Evolutionary conservation across 2,113 vertebrate genomes (phyloP).

Genomic region (Baryphthengus martii): DNA sequence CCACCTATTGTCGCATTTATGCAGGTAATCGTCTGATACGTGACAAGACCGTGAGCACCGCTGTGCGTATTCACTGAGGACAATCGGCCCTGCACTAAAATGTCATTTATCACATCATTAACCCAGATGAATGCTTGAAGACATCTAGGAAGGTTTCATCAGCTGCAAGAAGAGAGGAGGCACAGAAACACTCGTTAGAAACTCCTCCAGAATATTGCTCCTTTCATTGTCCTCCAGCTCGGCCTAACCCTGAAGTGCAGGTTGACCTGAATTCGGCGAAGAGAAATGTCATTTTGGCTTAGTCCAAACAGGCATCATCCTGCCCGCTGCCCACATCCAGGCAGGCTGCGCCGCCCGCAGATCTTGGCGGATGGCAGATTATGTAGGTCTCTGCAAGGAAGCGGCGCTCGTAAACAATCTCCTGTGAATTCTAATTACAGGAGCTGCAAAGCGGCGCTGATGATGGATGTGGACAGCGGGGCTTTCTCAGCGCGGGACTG

Average conservation of each 20-base stretch:
- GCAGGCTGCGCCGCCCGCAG: neutral
- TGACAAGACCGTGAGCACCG: neutral
- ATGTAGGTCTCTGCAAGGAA: neutral
- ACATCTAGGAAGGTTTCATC: neutral
- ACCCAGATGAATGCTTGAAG: neutral
- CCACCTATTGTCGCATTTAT: rapidly evolving
- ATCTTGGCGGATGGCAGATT: rapidly evolving
- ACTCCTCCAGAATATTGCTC: neutral
- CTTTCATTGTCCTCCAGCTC: neutral
- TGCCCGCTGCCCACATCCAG: neutral
- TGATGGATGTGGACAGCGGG: neutral
- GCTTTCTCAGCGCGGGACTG: neutral
- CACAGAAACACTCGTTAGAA: neutral
- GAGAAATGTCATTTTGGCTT: neutral
- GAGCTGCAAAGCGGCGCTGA: neutral
- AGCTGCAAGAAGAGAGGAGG: neutral
- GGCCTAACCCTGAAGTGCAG: neutral
- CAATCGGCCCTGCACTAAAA: neutral
- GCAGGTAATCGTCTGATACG: rapidly evolving
- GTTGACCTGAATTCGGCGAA: neutral
- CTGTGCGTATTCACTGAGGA: neutral
- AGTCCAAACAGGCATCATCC: neutral
- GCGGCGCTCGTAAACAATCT: neutral
- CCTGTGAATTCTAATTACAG: neutral
- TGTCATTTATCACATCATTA: neutral